phyloP scores from a whole-genome alignment of 2,888 invertebrate genomes.

The Keiferia lycopersicella region DNA sequence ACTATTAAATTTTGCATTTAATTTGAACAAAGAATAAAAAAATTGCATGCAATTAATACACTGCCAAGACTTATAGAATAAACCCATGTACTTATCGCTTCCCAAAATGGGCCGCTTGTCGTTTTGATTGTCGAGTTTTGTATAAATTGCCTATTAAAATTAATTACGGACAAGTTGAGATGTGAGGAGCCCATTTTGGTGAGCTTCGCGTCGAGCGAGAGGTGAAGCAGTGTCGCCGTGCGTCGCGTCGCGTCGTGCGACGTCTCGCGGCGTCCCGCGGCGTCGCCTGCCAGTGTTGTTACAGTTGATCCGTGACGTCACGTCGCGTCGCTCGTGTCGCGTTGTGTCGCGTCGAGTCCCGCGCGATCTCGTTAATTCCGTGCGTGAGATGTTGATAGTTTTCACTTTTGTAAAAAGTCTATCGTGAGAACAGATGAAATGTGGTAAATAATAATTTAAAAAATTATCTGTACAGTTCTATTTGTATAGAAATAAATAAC shows the following conservation, averaged over 20 bases:
- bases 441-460: slow-evolving; percentile 80
- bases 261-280: slow-evolving; percentile 15
- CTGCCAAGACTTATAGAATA: slow-evolving; percentile 64
- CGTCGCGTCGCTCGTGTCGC: slow-evolving; percentile 37
- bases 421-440: slow-evolving; percentile 77
- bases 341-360: slow-evolving; percentile 36
- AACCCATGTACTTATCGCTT: slow-evolving; percentile 57
- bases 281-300: slow-evolving; percentile 17
- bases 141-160: slow-evolving; percentile 19
- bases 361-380: slow-evolving; percentile 73
- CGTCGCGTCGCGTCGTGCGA: slow-evolving; percentile 26
- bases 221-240: slow-evolving; percentile 22
- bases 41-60: slow-evolving; percentile 60
- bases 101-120: slow-evolving; percentile 19
- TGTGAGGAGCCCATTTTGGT: slow-evolving; percentile 19
- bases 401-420: slow-evolving; percentile 83
- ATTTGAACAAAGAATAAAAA: slow-evolving; percentile 60
- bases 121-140: slow-evolving; percentile 17
- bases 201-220: not conserved
- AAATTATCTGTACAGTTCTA: slow-evolving; percentile 82
- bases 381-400: slow-evolving; percentile 77
- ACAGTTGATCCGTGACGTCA: slow-evolving; percentile 6
- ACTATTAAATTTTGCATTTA: slow-evolving; percentile 58
- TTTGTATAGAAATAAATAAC: slow-evolving; percentile 83
- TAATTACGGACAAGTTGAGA: slow-evolving; percentile 13